phyloP scores from a whole-genome alignment of 1,140 invertebrate species.

The Neodiprion fabricii region DNA sequence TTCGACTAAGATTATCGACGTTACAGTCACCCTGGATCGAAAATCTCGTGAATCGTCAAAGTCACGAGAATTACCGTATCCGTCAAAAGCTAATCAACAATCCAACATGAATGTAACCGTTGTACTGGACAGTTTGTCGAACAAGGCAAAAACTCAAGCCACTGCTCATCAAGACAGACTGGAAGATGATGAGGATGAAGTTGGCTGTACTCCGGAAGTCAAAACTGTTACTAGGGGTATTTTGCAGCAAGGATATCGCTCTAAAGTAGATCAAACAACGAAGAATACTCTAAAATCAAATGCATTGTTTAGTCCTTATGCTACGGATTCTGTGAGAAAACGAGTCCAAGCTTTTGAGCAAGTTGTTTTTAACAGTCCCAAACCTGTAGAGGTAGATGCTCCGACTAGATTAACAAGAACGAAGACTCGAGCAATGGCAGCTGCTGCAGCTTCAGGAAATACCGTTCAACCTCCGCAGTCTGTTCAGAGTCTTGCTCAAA shows the following conservation, averaged over 20 bases:
- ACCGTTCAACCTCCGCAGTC: slow-evolving; percentile 1
- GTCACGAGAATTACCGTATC: neutral
- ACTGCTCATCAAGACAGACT: slow-evolving; percentile 19
- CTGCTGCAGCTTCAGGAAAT: slow-evolving; percentile 28
- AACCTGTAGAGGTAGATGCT: slow-evolving; percentile 29
- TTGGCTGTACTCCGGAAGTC: slow-evolving; percentile 31
- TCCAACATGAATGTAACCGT: slow-evolving; percentile 46
- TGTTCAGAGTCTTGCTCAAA: slow-evolving; percentile 32
- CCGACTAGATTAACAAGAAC: slow-evolving; percentile 53
- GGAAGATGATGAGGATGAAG: slow-evolving; percentile 44
- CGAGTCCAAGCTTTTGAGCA: slow-evolving; percentile 70
- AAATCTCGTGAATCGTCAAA: neutral
- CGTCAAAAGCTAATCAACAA: slow-evolving; percentile 21
- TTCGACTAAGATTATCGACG: slow-evolving; percentile 51
- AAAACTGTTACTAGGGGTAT: slow-evolving; percentile 21
- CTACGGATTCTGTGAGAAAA: slow-evolving; percentile 68
- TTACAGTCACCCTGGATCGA: slow-evolving; percentile 31
- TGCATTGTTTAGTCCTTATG: slow-evolving; percentile 62
- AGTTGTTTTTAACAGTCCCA: slow-evolving; percentile 43
- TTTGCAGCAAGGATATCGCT: neutral
- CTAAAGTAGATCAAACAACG: neutral
- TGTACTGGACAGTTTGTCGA: slow-evolving; percentile 40
- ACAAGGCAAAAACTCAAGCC: slow-evolving; percentile 22
- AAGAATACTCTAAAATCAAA: slow-evolving; percentile 45
- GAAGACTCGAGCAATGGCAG: slow-evolving; percentile 52